These are phyloP conservation scores for Iguana delicatissima DNA, from an alignment of 2,797 vertebrate species.

Conservation along the genomic window DNA sequence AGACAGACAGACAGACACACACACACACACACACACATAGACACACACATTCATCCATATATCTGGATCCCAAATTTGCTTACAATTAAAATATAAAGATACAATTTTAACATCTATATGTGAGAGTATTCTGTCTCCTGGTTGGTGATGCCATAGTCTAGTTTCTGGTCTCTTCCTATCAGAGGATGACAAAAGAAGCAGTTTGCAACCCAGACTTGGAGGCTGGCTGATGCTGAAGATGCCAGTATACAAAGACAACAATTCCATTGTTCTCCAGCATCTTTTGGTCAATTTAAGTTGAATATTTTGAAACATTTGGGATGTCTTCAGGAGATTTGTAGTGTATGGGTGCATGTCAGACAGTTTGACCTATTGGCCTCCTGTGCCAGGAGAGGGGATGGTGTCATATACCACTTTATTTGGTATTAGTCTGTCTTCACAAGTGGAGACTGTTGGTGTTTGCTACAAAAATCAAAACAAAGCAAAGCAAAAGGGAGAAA, in stretches of 20 bases:
- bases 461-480: background rate
- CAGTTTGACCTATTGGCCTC: background rate
- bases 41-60: background rate
- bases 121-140: background rate
- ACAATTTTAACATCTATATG: background rate
- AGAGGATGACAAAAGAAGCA: background rate
- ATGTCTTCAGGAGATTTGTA: background rate
- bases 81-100: background rate
- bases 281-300: background rate
- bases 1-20: no score
- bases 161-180: background rate
- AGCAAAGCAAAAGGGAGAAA: background rate
- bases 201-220: background rate
- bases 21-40: no score
- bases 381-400: background rate
- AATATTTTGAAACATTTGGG: background rate
- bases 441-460: background rate
- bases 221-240: background rate
- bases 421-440: slow-evolving; percentile 6
- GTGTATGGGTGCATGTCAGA: background rate
- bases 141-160: background rate
- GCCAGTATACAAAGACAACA: background rate
- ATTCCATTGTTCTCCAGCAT: background rate
- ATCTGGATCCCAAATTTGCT: background rate
- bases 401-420: background rate